Evolutionary conservation across 2,113 vertebrate genomes (phyloP).

Genomic region (Alethe diademata): DNA sequence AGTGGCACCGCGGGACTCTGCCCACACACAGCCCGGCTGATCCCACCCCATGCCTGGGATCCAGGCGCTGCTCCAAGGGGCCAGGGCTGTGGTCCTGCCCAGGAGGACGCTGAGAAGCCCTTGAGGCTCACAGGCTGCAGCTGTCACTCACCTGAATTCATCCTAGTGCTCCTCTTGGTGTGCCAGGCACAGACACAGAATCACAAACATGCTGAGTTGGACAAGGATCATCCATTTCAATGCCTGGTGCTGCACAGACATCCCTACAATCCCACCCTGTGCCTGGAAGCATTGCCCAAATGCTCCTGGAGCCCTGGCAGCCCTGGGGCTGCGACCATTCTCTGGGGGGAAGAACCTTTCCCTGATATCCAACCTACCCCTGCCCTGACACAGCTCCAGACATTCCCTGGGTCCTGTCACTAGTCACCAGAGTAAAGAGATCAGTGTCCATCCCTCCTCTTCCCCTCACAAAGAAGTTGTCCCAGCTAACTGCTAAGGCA

Average conservation of each 20-base stretch:
- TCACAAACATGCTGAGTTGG: background rate
- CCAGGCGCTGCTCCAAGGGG: background rate
- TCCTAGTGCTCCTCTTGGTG: accelerated
- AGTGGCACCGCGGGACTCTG: background rate
- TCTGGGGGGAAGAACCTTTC: background rate
- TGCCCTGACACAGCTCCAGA: background rate
- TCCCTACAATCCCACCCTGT: background rate
- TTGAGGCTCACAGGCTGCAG: background rate
- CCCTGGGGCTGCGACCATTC: accelerated
- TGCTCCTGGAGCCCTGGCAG: background rate
- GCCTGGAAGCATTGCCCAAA: accelerated
- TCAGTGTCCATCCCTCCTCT: background rate
- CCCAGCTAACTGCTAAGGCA: background rate
- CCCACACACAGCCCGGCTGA: accelerated
- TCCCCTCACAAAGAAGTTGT: background rate
- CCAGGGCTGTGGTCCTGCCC: background rate
- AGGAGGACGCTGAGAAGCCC: background rate
- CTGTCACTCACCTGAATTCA: background rate
- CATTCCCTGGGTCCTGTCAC: background rate
- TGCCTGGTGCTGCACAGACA: background rate
- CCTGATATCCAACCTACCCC: background rate
- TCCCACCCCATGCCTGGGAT: accelerated
- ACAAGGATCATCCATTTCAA: background rate
- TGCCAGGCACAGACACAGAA: background rate
- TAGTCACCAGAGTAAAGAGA: background rate